Evolutionary conservation across 92 coral and sea anemone species (phyloP), one percentile per base, ranked within the genome.

Genomic region (Heliopora coerulea): DNA sequence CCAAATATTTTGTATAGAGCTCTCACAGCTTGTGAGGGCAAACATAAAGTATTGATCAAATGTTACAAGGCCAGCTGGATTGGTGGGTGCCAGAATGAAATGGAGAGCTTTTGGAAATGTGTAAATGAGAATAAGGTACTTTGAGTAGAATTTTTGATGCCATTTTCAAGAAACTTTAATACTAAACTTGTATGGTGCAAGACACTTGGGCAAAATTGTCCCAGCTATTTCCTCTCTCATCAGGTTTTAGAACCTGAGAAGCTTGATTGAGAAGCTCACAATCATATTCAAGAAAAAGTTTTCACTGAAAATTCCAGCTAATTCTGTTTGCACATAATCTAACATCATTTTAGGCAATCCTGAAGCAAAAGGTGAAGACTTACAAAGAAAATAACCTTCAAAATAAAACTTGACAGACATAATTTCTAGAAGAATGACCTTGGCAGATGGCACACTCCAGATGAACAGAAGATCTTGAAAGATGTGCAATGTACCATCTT

Each of bases 21-120:
- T 37, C 76, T 93, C 31, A 95, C 88, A 54, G 86, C 95, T 15
- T 93, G 98, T 76, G 84, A 81, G 41, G 78, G 59, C 20, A 75
- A 81, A 40, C 87, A 93, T 74, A 72, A 73, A 13, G 68, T 88
- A 7, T 75, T 93, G 10, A 80, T 87, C 57, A 83, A 82, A 42
- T 93, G 98, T 70, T 85, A 86, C 73, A 91, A 90, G 54, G 80
- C 58, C 54, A 87, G 96, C 69, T 93, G 93, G 95, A 65, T 90
- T 61, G 91, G 95, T 32, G 82, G 78, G 21, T 93, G 98, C 39
- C 79, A 70, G 59, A 56, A 82, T 46, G 90, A 93, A 52, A 88
- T 88, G 78, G 57, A 80, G 3, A 83, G 56, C 52, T 93, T 90
- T 58, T 93, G 98, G 98, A 85, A 84, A 15, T 93, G 98, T 54